phyloP scores from a whole-genome alignment of 2,888 invertebrate genomes.

The Thecophora atra region DNA sequence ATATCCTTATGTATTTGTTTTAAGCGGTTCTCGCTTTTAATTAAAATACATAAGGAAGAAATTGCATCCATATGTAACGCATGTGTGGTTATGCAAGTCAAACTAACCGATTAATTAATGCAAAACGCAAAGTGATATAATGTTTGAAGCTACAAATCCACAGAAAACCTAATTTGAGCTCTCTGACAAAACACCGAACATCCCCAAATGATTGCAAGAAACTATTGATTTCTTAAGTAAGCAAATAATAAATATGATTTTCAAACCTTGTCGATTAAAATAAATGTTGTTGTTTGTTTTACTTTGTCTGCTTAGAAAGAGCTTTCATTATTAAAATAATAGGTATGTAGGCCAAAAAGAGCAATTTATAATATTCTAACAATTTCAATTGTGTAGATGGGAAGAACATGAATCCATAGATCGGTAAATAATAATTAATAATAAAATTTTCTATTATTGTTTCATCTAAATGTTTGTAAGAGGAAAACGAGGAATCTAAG shows the following conservation, averaged over 20 bases:
- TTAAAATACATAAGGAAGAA: not conserved
- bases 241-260: constrained; percentile 39
- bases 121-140: not conserved
- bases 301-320: not conserved
- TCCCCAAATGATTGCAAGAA: constrained; percentile 26
- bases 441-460: too few species aligned
- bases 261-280: constrained; percentile 33
- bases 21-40: not conserved
- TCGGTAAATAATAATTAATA: too few species aligned
- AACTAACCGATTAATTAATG: constrained; percentile 8
- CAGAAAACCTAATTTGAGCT: not conserved
- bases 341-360: too few species aligned
- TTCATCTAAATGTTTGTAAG: too few species aligned
- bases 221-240: constrained; percentile 36
- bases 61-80: not conserved
- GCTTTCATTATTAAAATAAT: not conserved
- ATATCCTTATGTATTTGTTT: too few species aligned
- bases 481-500: too few species aligned
- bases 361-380: too few species aligned
- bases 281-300: not conserved
- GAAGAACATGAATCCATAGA: too few species aligned
- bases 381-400: too few species aligned
- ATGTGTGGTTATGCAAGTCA: not conserved
- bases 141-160: not conserved
- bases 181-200: not conserved